Percentiles rank a stretch among this genome's conserved stretches.
phyloP scores from a whole-genome alignment of 2,888 invertebrate genomes.

The Trissonchulus latispiculum region DNA sequence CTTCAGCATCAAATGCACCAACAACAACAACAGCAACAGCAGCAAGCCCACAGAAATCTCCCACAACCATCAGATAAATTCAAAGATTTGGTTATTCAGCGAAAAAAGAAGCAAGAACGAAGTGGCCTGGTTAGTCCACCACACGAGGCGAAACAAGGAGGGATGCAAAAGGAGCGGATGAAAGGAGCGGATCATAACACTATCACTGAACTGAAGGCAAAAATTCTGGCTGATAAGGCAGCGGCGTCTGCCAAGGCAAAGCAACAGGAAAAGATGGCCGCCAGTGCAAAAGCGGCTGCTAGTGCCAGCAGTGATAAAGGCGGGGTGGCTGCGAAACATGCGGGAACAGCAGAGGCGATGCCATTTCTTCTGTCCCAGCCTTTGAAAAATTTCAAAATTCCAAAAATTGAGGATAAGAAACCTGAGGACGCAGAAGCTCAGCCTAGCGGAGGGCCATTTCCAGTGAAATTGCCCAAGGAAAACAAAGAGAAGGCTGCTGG shows the following conservation, averaged over 20 bases:
- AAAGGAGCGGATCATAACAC: neutral
- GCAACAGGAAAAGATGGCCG: neutral
- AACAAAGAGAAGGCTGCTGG: neutral
- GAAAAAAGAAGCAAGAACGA: neutral
- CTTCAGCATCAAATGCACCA: neutral
- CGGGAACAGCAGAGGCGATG: neutral
- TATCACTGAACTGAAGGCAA: neutral
- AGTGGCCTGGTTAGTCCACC: neutral
- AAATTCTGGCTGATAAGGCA: neutral
- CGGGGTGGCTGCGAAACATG: neutral
- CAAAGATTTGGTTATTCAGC: neutral
- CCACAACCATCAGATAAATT: neutral
- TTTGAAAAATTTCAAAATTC: conserved; percentile 12
- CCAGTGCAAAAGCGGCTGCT: neutral
- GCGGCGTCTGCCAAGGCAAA: neutral
- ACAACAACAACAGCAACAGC: neutral
- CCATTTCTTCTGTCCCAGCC: neutral
- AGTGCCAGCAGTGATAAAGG: neutral
- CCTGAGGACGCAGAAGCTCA: neutral
- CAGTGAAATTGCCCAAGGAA: neutral
- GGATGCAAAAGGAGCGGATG: neutral
- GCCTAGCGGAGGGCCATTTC: neutral
- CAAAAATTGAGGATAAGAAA: conserved; percentile 13
- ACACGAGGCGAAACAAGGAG: neutral
- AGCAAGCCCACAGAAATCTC: neutral